Base-by-base conservation (phyloP, 2,797 vertebrate genomes). In the Denticeps clupeoides region DNA sequence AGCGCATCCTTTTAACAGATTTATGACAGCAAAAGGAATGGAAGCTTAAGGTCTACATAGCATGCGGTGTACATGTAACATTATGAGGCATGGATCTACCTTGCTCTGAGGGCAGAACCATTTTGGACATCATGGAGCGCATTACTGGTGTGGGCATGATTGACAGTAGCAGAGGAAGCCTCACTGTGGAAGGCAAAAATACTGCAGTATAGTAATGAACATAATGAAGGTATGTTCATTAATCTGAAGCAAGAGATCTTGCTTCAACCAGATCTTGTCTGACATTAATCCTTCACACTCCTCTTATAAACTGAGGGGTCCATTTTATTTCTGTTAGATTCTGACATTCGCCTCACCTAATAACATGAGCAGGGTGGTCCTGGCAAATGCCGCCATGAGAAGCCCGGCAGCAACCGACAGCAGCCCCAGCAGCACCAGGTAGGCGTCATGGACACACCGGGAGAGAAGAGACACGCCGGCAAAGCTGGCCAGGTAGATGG, bases 111-210 rank as follows among this genome's bases (percentile, higher is more conserved):
- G 76, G 1, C 24, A 53, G 68, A 63, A 87, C 86, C 48, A 78
- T 67, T 72, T 84, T 84, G 1, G 87, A 89, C 65, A 88, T 66
- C 86, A 89, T 87, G 48, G 88, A 80, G 15, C 84, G 73, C 5
- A 89, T 63, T 41, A 89, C 75, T 37, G 86, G 85, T 32, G 82
- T 43, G 1, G 88, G 87, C 75, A 88, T 76, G 5, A 78, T 37
- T 33, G 62, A 63, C 38, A 90, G 66, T 7, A 87, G 60, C 41
- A 81, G 71, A 0, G 80, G 81, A 23, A 87, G 11, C 52, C 85
- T 74, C 38, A 84, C 88, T 90, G 66, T 6, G 70, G 71, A 58
- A 58, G 24, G 63, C 11, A 56, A 49, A 38, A 38, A 3, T 2
- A 6, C 21, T n/a, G 2, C 2, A 19, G 18, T 2, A 3, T 18